These are phyloP conservation scores for Prenolepis imparis DNA, from an alignment of 2,888 invertebrate genomes.

Conservation along the genomic window DNA sequence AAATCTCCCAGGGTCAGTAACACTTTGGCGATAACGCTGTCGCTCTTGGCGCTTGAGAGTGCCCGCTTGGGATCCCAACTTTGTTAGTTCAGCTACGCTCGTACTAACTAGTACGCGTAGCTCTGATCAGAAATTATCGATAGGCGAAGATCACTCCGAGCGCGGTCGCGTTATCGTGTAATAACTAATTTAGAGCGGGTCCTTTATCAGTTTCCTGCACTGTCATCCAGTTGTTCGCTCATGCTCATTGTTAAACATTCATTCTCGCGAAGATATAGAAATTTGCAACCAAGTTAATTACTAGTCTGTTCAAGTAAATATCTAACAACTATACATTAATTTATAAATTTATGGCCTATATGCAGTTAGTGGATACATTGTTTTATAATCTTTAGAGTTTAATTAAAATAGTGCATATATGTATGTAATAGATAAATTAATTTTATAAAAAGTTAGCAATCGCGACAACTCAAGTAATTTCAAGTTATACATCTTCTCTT, in stretches of 20 bases:
- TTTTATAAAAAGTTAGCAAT: not conserved
- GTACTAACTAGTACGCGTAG: not conserved
- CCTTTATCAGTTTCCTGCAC: conserved; percentile 37
- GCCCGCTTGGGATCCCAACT: conserved; percentile 35
- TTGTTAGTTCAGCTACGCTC: conserved; percentile 12
- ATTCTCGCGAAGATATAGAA: not conserved
- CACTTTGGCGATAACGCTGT: conserved; percentile 29
- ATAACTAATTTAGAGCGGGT: conserved; percentile 32
- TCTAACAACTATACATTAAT: not conserved
- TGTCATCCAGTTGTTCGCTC: not conserved
- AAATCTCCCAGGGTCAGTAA: conserved; percentile 37
- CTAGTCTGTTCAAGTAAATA: not conserved
- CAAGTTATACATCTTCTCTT: not conserved
- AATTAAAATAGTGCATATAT: not conserved
- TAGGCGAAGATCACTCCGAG: conserved; percentile 44
- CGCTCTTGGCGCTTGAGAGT: conserved; percentile 18
- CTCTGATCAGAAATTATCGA: conserved; percentile 52
- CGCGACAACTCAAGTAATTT: not conserved
- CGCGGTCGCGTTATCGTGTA: conserved; percentile 37
- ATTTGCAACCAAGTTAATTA: not conserved
- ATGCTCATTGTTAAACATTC: not conserved
- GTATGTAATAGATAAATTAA: not conserved
- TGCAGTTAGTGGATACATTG: not conserved
- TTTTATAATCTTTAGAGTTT: not conserved
- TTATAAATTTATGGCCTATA: not conserved